Base-by-base conservation (phyloP, 2,797 vertebrate genomes). In the Buphagus erythrorhynchus region DNA sequence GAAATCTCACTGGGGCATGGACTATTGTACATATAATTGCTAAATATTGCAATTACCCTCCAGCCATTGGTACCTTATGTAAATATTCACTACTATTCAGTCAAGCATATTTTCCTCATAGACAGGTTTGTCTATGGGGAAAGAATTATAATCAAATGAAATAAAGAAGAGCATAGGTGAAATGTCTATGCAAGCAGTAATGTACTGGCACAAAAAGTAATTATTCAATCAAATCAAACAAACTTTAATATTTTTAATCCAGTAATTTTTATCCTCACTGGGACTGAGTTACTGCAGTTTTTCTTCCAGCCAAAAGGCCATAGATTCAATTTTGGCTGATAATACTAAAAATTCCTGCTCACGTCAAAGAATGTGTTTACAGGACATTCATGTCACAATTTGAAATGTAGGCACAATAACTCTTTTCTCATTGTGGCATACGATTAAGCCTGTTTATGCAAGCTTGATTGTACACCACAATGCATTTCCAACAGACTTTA, bases 11-110 rank as follows among this genome's bases (percentile, higher is more conserved):
- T 52, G 82, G 35, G 38, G 10, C 31, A 76, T 54, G 31, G 29
- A 85, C 61, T 45, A 81, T 57, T 81, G 31, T 82, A 55, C 28
- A 66, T 67, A 46, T 94, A 84, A 94, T 91, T 92, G 72, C 54
- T 93, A 92, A 92, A 94, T 88, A 83, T 74, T 91, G n/a, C 54
- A 92, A 62, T 62, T 93, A 62, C 88, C 93, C 80, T 95, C 28
- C 57, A 93, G 89, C 72, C 49, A 82, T 67, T 83, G 16, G 33
- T 95, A 86, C 82, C 66, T 95, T 94, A 87, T 90, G 74, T 93
- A 95, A 90, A 81, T 94, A 73, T 78, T 95, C 15, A 0, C 38
- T 72, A 83, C 63, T 84, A 51, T 66, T 94, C 83, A 95, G 58
- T 74, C 69, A 93, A 92, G 81, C 5, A 1, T 93, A 31, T 90